phyloP scores from a whole-genome alignment of 2,113 vertebrate species.

The Burhinus oedicnemus region DNA sequence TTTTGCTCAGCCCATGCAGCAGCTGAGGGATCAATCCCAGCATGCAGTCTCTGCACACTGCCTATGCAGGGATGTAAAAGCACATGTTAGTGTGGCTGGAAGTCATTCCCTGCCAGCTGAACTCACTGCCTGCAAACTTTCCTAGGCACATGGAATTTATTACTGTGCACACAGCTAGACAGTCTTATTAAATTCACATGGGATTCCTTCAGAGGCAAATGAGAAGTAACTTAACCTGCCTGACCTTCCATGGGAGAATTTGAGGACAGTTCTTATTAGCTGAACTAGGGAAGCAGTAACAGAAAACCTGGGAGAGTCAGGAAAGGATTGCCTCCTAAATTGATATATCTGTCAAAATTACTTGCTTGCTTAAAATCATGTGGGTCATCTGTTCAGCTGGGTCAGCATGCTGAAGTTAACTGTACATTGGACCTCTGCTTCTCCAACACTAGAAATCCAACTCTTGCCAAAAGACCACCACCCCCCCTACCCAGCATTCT shows the following conservation, averaged over 20 bases:
- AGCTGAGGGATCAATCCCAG: not conserved
- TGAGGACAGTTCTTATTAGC: not conserved
- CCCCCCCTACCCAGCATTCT: not conserved
- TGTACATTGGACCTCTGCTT: not conserved
- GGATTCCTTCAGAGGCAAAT: not conserved
- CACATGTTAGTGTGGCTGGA: not conserved
- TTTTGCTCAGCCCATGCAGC: not conserved
- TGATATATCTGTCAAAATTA: not conserved
- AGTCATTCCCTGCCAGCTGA: not conserved
- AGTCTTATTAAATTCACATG: not conserved
- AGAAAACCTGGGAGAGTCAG: not conserved
- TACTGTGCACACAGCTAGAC: not conserved
- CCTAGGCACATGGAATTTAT: not conserved
- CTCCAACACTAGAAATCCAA: not conserved
- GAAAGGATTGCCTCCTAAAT: not conserved
- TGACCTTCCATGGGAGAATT: not conserved
- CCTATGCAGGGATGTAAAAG: not conserved
- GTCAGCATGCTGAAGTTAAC: not conserved
- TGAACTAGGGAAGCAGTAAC: not conserved
- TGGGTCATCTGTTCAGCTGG: not conserved
- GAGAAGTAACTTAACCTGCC: not conserved
- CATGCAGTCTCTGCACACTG: not conserved
- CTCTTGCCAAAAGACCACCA: not conserved
- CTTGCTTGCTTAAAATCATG: not conserved
- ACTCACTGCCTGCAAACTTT: not conserved